These are phyloP conservation scores for Takifugu flavidus DNA, from an alignment of 2,113 vertebrate genomes.

Conservation along the genomic window DNA sequence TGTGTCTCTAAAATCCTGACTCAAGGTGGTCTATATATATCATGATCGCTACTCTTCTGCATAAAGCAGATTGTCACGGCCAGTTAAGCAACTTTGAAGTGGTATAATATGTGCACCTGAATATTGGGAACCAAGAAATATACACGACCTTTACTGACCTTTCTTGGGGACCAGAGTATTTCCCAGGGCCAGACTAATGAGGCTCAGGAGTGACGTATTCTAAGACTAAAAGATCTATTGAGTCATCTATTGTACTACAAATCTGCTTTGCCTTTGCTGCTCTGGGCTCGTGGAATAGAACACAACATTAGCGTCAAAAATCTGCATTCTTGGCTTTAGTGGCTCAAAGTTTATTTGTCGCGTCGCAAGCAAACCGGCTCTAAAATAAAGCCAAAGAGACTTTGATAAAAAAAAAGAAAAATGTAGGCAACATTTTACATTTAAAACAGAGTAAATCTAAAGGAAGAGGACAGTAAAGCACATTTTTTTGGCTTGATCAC, in stretches of 20 bases:
- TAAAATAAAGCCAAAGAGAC: no score
- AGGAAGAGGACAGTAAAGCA: no score
- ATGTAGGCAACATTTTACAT: no score
- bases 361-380: no score
- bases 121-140: conserved; percentile 14
- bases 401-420: no score
- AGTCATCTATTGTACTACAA: background rate
- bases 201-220: conserved; percentile 6
- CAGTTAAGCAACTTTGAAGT: conserved; percentile 10
- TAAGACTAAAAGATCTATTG: background rate
- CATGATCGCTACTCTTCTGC: conserved; percentile 27
- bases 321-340: no score
- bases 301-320: no score
- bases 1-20: conserved; percentile 27
- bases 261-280: background rate
- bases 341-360: no score
- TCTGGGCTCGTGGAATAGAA: background rate
- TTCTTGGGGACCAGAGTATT: conserved; percentile 3
- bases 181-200: conserved; percentile 20
- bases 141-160: conserved; percentile 15
- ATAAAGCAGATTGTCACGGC: conserved; percentile 1
- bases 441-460: no score
- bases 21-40: conserved; percentile 23
- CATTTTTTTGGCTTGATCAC: no score
- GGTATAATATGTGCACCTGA: conserved; percentile 32